Evolutionary conservation across 2,888 invertebrate species (phyloP), one percentile per base, ranked within the genome.

Genomic region (Troides aeacus): DNA sequence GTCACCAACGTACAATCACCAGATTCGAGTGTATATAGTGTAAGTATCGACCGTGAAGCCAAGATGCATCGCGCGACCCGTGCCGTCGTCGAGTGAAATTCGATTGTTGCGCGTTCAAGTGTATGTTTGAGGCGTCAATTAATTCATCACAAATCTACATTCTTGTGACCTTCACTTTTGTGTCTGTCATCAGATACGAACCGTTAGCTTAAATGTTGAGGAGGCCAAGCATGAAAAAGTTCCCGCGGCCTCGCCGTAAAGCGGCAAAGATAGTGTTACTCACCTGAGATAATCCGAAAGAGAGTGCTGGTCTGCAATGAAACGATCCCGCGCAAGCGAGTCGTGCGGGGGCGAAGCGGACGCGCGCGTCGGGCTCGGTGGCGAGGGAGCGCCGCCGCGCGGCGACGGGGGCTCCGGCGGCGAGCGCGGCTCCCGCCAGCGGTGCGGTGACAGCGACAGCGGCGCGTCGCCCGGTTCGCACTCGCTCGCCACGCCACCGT

Each of bases 231-330:
- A 30, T 30, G 30, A 5, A 30, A 10, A 10, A 0, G 1, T 10
- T 39, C 1, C 39, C 1, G 39, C 10, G 39, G 7, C 7, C 7
- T 39, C 39, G 39, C 39, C 8, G 39, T 39, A 39, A 39, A 10
- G 39, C 39, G 39, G 10, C 10, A 7, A 10, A 10, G 39, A 39
- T 39, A 10, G 1, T 10, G 10, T 39, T 39, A 66, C 64, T 72
- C 10, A 78, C 76, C 73, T 75, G 42, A 78, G 72, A 70, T 84
- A 83, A 62, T 79, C 77, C 5, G 76, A 72, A 17, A 84, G 81
- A 1, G 78, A 74, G 39, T 64, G 70, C 1, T 75, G 74, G 68
- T 84, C 84, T 15, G 83, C 75, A 62, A 87, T 87, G 76, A 87
- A 87, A 66, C 79, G 78, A 72, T 85, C 86, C 65, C 70, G 75